Evolutionary conservation across 2,797 vertebrate genomes (phyloP), one percentile per base, ranked within the genome.

Genomic region (Eutrigla gurnardus): DNA sequence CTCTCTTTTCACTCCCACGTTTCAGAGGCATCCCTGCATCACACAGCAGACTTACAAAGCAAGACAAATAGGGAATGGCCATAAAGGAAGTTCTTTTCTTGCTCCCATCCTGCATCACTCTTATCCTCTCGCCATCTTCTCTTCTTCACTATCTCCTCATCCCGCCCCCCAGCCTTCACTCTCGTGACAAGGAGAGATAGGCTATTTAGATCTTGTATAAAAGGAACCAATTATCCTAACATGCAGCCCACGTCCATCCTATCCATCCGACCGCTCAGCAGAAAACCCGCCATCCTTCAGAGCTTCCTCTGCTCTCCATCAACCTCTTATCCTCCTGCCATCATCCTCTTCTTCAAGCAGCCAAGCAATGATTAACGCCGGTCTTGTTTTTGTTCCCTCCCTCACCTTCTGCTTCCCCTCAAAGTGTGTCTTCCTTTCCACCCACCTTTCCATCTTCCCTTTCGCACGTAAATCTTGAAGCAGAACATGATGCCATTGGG

Each of bases 191-290:
- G 57, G 58, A 79, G 52, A 76, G 67, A 85, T 67, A 57, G 33
- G 15, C 80, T 69, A 68, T 87, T 88, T 73, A 78, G 78, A 83
- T 83, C 66, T 62, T 74, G 43, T 78, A 75, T 68, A 80, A 88
- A 88, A 73, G 58, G 70, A 88, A 74, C 65, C 78, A 88, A 80
- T 89, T 88, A 83, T 83, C 59, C 71, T 65, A 75, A 86, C 75
- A 84, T 82, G 65, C 78, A 77, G 45, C 64, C 80, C 68, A 78
- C 43, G 35, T 85, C 76, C 72, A 71, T 82, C 55, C 70, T 57
- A 49, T 77, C 65, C 72, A 18, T 72, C 55, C 47, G 1, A 55
- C 65, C 7, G 43, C 76, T 83, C 67, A 60, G 58, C 74, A 68
- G 60, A 78, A 76, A 80, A 69, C 71, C 77, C 52, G 58, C 70